Percentiles rank a stretch among this genome's conserved stretches.
Evolutionary conservation across 1,140 invertebrate species (phyloP).

Genomic region (Macrotrachela quadricornifera): DNA sequence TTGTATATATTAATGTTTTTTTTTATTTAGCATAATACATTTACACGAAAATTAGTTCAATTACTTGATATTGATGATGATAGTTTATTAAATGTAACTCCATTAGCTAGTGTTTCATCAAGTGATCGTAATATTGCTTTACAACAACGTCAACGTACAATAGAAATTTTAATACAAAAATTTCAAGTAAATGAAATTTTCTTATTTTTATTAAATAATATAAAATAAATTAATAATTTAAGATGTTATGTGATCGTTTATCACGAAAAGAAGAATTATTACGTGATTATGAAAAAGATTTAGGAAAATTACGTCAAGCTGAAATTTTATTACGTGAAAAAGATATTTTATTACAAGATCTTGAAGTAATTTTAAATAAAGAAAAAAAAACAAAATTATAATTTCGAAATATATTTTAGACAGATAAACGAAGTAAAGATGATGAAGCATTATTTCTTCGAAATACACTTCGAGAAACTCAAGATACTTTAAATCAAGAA

Average conservation of each 20-base stretch:
- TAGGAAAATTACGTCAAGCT: constrained; percentile 22
- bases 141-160: too few relatives aligned
- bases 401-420: constrained; percentile 12
- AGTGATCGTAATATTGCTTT: too few relatives aligned
- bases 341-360: background rate
- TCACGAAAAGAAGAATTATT: constrained; percentile 25
- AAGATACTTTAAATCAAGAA: constrained; percentile 24
- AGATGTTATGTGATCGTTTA: constrained; percentile 18
- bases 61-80: too few relatives aligned
- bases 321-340: constrained; percentile 5
- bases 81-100: too few relatives aligned
- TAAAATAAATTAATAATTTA: background rate
- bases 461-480: constrained; percentile 22
- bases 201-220: too few relatives aligned
- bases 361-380: background rate
- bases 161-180: too few relatives aligned
- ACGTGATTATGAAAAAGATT: constrained; percentile 24
- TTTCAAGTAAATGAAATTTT: too few relatives aligned
- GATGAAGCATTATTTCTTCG: constrained; percentile 26
- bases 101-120: too few relatives aligned
- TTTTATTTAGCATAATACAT: too few relatives aligned
- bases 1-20: too few relatives aligned
- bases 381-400: too few relatives aligned
- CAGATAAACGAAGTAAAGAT: constrained; percentile 18
- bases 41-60: too few relatives aligned